Conservation (phyloP, 2,888 invertebrate genomes). For the Pheosia tremula region DNA sequence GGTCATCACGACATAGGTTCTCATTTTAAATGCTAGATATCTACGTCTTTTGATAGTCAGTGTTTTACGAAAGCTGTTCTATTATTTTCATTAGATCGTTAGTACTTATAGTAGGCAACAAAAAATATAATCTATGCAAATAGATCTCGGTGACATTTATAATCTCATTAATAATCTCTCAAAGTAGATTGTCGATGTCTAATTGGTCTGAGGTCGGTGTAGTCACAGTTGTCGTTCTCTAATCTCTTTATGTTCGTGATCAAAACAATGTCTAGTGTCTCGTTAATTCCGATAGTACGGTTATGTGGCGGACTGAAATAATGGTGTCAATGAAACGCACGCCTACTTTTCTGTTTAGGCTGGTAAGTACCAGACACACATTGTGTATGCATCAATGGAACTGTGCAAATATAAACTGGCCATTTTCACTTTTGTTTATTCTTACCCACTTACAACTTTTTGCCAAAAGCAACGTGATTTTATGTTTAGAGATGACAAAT, state of each 20-base stretch:
- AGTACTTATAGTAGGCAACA: not conserved
- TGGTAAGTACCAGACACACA: slow-evolving; percentile 15
- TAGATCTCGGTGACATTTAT: not conserved
- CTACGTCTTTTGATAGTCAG: no score
- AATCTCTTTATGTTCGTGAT: slow-evolving; percentile 4
- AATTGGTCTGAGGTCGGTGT: no score
- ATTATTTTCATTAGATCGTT: no score
- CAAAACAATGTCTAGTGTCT: slow-evolving; percentile 3
- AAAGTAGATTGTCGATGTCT: not conserved
- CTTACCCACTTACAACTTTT: slow-evolving; percentile 8
- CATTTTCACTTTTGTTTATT: slow-evolving; percentile 13
- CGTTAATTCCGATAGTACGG: slow-evolving; percentile 2
- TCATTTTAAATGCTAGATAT: no score
- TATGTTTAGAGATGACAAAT: not conserved
- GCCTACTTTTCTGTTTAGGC: slow-evolving; percentile 11
- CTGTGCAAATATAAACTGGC: slow-evolving; percentile 23
- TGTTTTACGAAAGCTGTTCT: no score
- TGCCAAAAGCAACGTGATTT: slow-evolving; percentile 19
- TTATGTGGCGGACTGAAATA: slow-evolving; percentile 9
- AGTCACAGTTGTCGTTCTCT: slow-evolving; percentile 2
- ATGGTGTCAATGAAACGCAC: slow-evolving; percentile 11
- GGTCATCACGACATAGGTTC: no score
- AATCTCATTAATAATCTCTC: not conserved
- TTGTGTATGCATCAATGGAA: slow-evolving; percentile 20
- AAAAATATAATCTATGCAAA: not conserved